These are phyloP conservation scores for Petaurus breviceps DNA, from an alignment of 2,113 vertebrate genomes.

Conservation along the genomic window DNA sequence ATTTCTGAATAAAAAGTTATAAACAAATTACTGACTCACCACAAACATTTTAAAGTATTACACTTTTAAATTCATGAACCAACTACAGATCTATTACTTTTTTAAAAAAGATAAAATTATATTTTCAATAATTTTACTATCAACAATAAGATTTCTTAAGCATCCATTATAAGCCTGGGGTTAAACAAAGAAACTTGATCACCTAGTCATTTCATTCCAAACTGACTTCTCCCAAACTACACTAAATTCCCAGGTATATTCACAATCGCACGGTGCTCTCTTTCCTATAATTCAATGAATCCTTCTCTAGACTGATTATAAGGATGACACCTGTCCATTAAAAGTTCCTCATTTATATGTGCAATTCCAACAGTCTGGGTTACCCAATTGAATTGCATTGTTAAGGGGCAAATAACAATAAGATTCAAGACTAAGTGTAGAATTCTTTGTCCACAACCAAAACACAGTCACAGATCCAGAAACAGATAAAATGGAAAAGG, in stretches of 20 bases:
- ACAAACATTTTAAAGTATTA: slow-evolving; percentile 16
- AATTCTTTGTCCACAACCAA: neutral
- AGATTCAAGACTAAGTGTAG: neutral
- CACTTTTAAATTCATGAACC: slow-evolving; percentile 44
- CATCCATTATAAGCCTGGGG: neutral
- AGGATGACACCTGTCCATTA: neutral
- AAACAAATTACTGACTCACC: slow-evolving; percentile 44
- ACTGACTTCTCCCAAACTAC: neutral
- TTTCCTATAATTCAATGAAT: slow-evolving; percentile 12
- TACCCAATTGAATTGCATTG: neutral
- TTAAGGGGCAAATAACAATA: neutral
- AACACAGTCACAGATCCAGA: neutral
- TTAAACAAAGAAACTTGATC: neutral
- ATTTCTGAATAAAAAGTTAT: slow-evolving; percentile 44
- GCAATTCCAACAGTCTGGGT: neutral
- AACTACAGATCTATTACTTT: slow-evolving; percentile 33
- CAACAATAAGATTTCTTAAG: neutral
- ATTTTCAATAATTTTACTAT: neutral
- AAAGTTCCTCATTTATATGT: neutral
- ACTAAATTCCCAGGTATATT: neutral
- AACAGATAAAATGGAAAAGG: neutral
- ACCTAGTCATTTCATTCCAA: neutral
- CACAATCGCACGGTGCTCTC: neutral
- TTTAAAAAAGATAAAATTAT: slow-evolving; percentile 6
- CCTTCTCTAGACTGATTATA: neutral